Evolutionary conservation across 2,888 invertebrate genomes (phyloP).

Genomic region (Drosophila eohydei): DNA sequence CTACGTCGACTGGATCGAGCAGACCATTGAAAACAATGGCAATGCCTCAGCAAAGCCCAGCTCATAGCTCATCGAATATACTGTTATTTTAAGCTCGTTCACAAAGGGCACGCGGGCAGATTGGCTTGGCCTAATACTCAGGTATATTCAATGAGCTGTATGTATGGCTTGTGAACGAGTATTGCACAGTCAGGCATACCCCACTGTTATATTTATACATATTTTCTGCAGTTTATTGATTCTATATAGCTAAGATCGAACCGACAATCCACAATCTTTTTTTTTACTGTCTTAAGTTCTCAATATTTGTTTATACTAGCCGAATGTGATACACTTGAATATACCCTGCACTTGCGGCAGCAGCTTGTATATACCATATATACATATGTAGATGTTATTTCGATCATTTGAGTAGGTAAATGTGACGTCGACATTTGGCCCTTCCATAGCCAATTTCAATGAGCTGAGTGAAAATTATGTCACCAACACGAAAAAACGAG

Average conservation of each 20-base stretch:
- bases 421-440: neutral
- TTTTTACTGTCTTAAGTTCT: neutral
- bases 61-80: neutral
- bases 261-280: neutral
- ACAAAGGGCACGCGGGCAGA: neutral
- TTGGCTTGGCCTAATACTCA: neutral
- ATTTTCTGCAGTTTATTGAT: neutral
- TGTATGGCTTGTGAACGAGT: neutral
- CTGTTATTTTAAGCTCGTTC: neutral
- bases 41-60: neutral
- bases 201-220: neutral
- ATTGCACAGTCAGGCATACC: neutral
- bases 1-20: constrained; percentile 59
- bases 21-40: constrained; percentile 45
- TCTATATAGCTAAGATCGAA: neutral
- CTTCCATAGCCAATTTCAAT: neutral
- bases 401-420: neutral
- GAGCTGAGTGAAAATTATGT: neutral
- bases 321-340: neutral
- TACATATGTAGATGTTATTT: neutral
- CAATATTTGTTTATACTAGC: neutral
- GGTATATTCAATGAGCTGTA: too few species aligned
- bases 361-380: neutral
- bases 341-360: neutral
- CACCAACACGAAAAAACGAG: constrained; percentile 1